Evolutionary conservation across 2,113 vertebrate genomes (phyloP).

Genomic region (Dicentrarchus labrax): DNA sequence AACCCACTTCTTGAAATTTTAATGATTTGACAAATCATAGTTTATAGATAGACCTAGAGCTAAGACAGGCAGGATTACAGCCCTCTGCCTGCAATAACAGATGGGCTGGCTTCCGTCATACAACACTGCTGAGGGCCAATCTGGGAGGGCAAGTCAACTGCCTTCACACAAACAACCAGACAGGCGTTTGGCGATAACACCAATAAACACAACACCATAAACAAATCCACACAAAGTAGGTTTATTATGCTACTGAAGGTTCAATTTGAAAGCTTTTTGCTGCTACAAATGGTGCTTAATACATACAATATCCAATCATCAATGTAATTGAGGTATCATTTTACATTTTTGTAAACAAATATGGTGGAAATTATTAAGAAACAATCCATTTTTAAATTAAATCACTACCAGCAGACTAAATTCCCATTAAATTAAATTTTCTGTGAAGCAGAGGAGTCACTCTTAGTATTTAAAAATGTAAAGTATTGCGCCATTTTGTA

Average conservation of each 20-base stretch:
- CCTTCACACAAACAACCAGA: conserved; percentile 61
- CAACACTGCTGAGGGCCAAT: conserved; percentile 64
- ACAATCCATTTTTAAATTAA: too few species aligned
- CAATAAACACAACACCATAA: conserved; percentile 13
- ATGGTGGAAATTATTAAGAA: not conserved
- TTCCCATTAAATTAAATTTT: too few species aligned
- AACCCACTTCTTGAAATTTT: not conserved
- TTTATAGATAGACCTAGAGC: conserved; percentile 25
- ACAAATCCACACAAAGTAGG: conserved; percentile 18
- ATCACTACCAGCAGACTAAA: too few species aligned
- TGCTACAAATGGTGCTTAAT: not conserved
- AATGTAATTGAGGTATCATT: not conserved
- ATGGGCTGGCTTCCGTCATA: conserved; percentile 71
- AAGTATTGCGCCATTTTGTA: not conserved
- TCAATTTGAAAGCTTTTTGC: not conserved
- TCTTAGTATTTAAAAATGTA: not conserved
- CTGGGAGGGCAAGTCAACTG: conserved; percentile 44
- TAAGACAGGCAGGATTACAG: conserved; percentile 61
- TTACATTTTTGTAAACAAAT: not conserved
- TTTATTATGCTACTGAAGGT: not conserved
- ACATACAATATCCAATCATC: not conserved
- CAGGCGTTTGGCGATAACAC: conserved; percentile 29
- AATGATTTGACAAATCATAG: conserved; percentile 1
- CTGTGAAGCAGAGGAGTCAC: not conserved
- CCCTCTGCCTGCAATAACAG: conserved; percentile 68